Base-by-base conservation (phyloP, 2,113 vertebrate genomes). In the Brachirus orientalis region DNA sequence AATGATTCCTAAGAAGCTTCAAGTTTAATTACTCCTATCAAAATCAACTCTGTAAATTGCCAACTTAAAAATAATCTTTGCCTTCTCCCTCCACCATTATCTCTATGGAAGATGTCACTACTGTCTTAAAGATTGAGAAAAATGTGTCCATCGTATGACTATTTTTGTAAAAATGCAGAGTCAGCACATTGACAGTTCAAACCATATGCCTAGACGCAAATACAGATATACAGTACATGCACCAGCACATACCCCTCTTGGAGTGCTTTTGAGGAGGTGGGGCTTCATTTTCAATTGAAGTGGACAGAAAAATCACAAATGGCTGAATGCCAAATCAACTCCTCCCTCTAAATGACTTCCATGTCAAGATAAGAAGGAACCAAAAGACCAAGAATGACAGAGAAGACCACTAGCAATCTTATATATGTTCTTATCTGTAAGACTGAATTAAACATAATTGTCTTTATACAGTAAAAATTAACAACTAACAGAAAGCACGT, bases 321-420 rank as follows among this genome's bases (percentile, higher is more conserved):
- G 83, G 88, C 80, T 72, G 18, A 18, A 71, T 62, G 84, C 91
- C 86, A 90, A 87, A 86, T 80, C 77, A 73, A 85, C 86, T 78
- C 86, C 88, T 87, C 88, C 87, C 88, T 87, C 60, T 73, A 88
- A 91, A 91, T 87, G 63, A 90, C 88, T 86, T 88, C 88, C 87
- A 83, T 75, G 61, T 77, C 63, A 70, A 83, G 84, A 89, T 85
- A 86, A 89, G 77, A 68, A 88, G 77, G 67, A 75, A 84, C 48
- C 54, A 55, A 80, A 80, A 70, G 28, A 46, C 50, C 35, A 63
- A 75, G 60, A 86, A 80, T 77, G 71, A 72, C 52, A 81, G 47
- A 54, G 45, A 50, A 72, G 20, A 66, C 41, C 65, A 76, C 62
- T 14, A 47, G 56, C 77, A 75, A 51, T 12, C n/a, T 18, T 80